phyloP scores from a whole-genome alignment of 2,113 vertebrate genomes.

The Xiphias gladius region DNA sequence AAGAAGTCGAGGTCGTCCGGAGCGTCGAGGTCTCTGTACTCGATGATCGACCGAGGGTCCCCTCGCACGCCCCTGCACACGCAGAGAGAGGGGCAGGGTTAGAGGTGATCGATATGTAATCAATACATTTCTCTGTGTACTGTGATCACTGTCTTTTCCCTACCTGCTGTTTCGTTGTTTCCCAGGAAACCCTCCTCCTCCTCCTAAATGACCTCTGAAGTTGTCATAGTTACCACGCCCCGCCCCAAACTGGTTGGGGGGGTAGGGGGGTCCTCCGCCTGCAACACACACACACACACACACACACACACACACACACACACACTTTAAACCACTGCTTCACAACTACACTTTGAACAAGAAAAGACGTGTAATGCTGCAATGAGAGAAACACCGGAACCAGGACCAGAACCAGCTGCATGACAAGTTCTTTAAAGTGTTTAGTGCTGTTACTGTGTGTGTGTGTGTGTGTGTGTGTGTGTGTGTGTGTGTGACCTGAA shows the following conservation, averaged over 20 bases:
- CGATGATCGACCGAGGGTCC: slow-evolving; percentile 92
- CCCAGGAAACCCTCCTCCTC: slow-evolving; percentile 83
- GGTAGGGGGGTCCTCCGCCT: slow-evolving; percentile 85
- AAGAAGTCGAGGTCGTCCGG: slow-evolving; percentile 95
- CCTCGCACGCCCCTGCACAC: slow-evolving; percentile 87
- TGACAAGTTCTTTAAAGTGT: too few relatives aligned
- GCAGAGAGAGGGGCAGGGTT: neutral
- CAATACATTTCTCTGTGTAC: neutral
- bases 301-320: neutral
- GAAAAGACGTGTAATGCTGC: too few relatives aligned
- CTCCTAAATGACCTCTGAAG: slow-evolving; percentile 87
- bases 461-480: too few relatives aligned
- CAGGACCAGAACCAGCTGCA: too few relatives aligned
- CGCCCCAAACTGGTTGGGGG: slow-evolving; percentile 88
- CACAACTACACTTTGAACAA: too few relatives aligned
- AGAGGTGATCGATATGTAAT: neutral
- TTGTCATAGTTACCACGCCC: slow-evolving; percentile 90
- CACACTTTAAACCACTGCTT: too few relatives aligned
- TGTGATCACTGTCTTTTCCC: accelerated
- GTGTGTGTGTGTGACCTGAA: too few relatives aligned
- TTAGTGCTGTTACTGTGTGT: too few relatives aligned
- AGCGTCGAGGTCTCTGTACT: slow-evolving; percentile 93
- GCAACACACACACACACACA: slow-evolving; percentile 28
- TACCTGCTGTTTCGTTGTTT: slow-evolving; percentile 88
- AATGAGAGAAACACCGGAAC: too few relatives aligned